Percentiles rank a stretch among this genome's conserved stretches.
Conservation (phyloP, 1,140 invertebrate species). For the Mya arenaria region DNA sequence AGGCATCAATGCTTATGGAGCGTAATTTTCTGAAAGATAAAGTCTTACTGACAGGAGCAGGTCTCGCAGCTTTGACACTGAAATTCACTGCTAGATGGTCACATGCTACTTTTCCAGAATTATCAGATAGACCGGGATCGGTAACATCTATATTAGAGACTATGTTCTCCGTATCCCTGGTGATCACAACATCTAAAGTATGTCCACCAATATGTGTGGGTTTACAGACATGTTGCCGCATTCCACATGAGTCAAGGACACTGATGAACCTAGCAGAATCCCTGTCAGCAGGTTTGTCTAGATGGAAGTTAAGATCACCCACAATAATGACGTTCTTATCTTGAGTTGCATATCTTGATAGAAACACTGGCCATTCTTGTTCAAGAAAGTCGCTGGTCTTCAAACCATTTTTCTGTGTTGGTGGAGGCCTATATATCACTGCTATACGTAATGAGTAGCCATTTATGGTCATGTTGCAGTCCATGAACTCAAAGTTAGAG, state of each 20-base stretch:
- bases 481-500: slow-evolving; percentile 21
- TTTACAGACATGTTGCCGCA: slow-evolving; percentile 23
- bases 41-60: slow-evolving; percentile 15
- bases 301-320: slow-evolving; percentile 30
- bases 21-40: slow-evolving; percentile 28
- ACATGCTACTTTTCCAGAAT: slow-evolving; percentile 27
- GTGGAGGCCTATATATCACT: slow-evolving; percentile 8
- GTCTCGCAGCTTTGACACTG: slow-evolving; percentile 5
- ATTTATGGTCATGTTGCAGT: slow-evolving; percentile 28
- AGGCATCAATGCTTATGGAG: background rate
- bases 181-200: slow-evolving; percentile 47
- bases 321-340: slow-evolving; percentile 33
- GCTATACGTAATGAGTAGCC: slow-evolving; percentile 30
- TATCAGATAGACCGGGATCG: slow-evolving; percentile 38
- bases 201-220: slow-evolving; percentile 49
- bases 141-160: slow-evolving; percentile 9
- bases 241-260: slow-evolving; percentile 21
- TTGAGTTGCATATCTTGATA: slow-evolving; percentile 6
- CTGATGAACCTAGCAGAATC: slow-evolving; percentile 9
- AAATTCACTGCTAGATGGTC: slow-evolving; percentile 47
- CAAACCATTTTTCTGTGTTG: background rate
- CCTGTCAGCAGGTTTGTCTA: background rate
- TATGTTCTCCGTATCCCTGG: slow-evolving; percentile 25
- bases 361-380: slow-evolving; percentile 19
- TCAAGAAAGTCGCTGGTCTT: background rate